Evolutionary conservation across 2,113 vertebrate species (phyloP), one percentile per base, ranked within the genome.

Genomic region (Prinia subflava): DNA sequence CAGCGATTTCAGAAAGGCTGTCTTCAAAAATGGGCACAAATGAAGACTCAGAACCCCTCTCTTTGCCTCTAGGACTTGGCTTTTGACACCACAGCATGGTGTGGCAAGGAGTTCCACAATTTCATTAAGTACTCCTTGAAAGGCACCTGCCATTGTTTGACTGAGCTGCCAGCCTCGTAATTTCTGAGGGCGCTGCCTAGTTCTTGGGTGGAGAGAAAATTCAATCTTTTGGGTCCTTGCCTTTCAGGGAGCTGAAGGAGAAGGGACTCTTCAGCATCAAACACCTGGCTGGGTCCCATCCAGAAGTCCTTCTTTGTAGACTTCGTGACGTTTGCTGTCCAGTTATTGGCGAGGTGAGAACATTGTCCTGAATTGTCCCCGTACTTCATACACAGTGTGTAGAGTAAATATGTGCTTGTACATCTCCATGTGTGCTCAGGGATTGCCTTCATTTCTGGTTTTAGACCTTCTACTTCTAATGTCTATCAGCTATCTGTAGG

Each of bases 261-360:
- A 97, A 96, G 83, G 98, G 97, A 22, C 96, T 98, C 89, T 33
- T 62, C 57, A 97, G n/a, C 24, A 41, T 98, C 91, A 95, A 87
- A 75, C 24, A 88, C 30, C 86, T 98, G 97, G 95, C 96, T 4
- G 39, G 70, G 75, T 98, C 86, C 67, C 97, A 98, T 69, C 46
- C 97, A 0, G 87, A 98, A 50, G 89, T 97, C 75, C 96, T 98
- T 4, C 74, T 94, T 2, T 23, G 71, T 27, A 92, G 89, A 39
- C 96, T 98, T 65, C 93, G 83, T 8, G 96, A 97, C 2, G 75
- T 98, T 78, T 97, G 94, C 87, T 67, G 97, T 93, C 97, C 97
- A 10, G 96, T 98, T 65, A 97, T 69, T 2, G 89, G 87, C 28
- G 98, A 98, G 98, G 98, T 98, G 88, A 94, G 97, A 67, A 41